Percentiles rank a stretch among this genome's conserved stretches.
Evolutionary conservation across 2,888 invertebrate genomes (phyloP).

Genomic region (Antitype chi): DNA sequence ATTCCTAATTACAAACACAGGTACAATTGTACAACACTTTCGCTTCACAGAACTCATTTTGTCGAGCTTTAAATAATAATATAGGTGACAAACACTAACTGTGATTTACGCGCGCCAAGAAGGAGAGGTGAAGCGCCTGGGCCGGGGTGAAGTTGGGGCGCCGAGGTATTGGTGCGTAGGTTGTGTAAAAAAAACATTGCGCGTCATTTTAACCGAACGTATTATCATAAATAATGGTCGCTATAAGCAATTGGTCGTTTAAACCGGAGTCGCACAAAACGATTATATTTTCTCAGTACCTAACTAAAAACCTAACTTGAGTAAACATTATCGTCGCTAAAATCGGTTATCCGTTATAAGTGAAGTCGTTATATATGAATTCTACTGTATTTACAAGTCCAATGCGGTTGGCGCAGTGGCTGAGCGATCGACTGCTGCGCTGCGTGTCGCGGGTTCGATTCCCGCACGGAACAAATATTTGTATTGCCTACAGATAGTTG

Average conservation of each 20-base stretch:
- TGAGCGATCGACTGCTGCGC: too few species aligned
- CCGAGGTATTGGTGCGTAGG: not conserved
- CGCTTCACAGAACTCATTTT: too few species aligned
- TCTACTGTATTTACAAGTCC: not conserved
- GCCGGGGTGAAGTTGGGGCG: not conserved
- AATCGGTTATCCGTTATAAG: not conserved
- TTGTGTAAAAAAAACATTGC: not conserved
- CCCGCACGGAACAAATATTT: too few species aligned
- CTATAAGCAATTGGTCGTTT: not conserved
- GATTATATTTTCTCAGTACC: not conserved
- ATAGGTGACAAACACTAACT: not conserved
- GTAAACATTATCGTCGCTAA: not conserved
- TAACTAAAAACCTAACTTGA: not conserved
- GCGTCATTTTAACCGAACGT: not conserved
- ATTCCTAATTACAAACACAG: too few species aligned
- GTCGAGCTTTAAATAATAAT: not conserved
- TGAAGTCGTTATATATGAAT: not conserved
- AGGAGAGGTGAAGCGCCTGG: too few species aligned
- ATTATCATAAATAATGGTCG: not conserved
- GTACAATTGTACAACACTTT: too few species aligned
- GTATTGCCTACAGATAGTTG: too few species aligned
- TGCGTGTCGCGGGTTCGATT: too few species aligned
- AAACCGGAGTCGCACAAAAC: not conserved
- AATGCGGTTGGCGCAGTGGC: too few species aligned
- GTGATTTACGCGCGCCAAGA: not conserved